Conservation (phyloP, 2,888 invertebrate species). For the Coleophora flavipennella region DNA sequence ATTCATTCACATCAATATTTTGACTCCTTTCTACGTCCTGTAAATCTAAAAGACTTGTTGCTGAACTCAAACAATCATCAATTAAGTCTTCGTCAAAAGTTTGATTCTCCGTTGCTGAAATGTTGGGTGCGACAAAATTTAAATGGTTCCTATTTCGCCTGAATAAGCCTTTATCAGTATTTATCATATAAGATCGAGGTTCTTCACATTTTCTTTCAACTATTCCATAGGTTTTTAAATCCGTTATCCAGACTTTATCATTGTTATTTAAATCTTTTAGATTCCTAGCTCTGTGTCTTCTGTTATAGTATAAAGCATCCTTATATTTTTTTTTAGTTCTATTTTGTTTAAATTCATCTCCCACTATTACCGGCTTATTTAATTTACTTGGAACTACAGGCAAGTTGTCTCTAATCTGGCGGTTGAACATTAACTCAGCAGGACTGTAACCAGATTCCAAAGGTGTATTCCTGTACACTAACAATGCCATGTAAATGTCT, state of each 20-base stretch:
- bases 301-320: not conserved
- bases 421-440: not conserved
- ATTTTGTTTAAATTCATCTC: not conserved
- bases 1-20: not conserved
- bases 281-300: not conserved
- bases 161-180: not conserved
- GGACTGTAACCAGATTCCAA: constrained; percentile 2
- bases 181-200: not conserved
- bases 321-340: constrained; percentile 1
- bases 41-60: not conserved
- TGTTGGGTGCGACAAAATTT: too few relatives aligned
- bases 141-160: too few relatives aligned
- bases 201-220: not conserved
- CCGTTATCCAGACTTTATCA: not conserved
- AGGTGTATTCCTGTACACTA: constrained; percentile 4
- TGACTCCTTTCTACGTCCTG: not conserved
- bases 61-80: not conserved
- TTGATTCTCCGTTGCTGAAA: not conserved
- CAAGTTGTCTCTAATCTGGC: not conserved
- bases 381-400: not conserved
- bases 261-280: not conserved
- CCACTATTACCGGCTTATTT: not conserved
- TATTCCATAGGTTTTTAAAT: not conserved
- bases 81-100: not conserved
- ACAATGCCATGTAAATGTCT: constrained; percentile 4